Evolutionary conservation across 2,888 invertebrate genomes (phyloP).

Genomic region (Acanthosoma haemorrhoidale): DNA sequence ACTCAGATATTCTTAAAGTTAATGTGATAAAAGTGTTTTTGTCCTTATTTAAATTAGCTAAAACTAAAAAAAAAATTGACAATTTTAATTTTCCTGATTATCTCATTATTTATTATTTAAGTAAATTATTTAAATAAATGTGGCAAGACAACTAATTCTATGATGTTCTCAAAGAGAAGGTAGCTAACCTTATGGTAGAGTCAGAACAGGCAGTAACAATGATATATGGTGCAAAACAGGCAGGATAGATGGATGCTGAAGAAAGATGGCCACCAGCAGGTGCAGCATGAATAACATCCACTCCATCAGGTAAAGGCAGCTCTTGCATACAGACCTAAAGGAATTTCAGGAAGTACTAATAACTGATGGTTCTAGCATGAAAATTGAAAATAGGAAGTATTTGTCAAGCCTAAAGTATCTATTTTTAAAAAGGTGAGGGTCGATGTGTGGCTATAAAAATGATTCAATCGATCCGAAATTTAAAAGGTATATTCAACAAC

Average conservation of each 20-base stretch:
- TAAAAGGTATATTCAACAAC: no score
- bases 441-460: no score
- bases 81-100: no score
- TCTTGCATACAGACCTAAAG: conserved; percentile 75
- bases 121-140: not conserved
- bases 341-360: not conserved
- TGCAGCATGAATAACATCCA: conserved; percentile 87
- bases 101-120: no score
- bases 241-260: conserved; percentile 96
- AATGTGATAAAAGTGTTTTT: no score
- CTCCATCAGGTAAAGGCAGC: conserved; percentile 79
- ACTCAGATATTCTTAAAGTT: no score
- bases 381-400: not conserved
- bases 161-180: not conserved
- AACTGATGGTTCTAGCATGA: not conserved
- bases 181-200: conserved; percentile 63
- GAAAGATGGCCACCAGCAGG: conserved; percentile 96
- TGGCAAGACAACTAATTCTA: no score
- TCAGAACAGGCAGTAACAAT: conserved; percentile 94
- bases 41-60: no score
- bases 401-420: no score
- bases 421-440: no score
- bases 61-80: no score
- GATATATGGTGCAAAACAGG: conserved; percentile 96
- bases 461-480: no score